These are phyloP conservation scores for Cyprinella venusta DNA, from an alignment of 2,797 vertebrate genomes.

Conservation along the genomic window DNA sequence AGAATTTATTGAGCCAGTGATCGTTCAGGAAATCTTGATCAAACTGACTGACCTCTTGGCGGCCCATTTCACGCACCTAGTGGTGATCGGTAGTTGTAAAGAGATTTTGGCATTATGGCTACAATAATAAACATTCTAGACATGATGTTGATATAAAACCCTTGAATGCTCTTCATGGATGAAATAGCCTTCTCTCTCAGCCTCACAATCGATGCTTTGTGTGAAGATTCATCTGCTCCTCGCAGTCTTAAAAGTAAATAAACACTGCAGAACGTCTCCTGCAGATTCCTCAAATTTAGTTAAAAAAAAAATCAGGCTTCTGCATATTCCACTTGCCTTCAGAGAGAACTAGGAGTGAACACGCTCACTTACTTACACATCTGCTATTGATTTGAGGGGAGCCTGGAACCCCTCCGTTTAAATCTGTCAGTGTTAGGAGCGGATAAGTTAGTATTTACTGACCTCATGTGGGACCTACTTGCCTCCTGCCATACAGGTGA, in stretches of 20 bases:
- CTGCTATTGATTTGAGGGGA: constrained; percentile 59
- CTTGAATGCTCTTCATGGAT: constrained; percentile 27
- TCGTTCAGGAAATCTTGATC: not conserved
- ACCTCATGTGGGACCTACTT: constrained; percentile 45
- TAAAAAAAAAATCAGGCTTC: constrained; percentile 53
- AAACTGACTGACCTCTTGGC: constrained; percentile 4
- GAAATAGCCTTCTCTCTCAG: constrained; percentile 10
- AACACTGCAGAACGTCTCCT: constrained; percentile 48
- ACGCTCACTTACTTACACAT: constrained; percentile 57
- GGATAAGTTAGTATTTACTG: constrained; percentile 44
- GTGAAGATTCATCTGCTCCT: constrained; percentile 32
- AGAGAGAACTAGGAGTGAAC: constrained; percentile 41
- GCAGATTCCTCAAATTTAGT: constrained; percentile 52
- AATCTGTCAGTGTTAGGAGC: constrained; percentile 50
- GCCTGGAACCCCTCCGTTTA: constrained; percentile 49
- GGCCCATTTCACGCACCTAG: constrained; percentile 1
- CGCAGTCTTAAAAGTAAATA: constrained; percentile 44
- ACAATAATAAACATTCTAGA: constrained; percentile 36
- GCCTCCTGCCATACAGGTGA: constrained; percentile 44
- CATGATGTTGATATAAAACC: constrained; percentile 32
- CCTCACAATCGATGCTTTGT: constrained; percentile 37
- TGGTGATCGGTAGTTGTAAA: constrained; percentile 5
- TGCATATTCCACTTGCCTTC: constrained; percentile 49
- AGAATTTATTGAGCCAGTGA: not conserved
- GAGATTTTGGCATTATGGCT: constrained; percentile 40